These are phyloP conservation scores for Cyprinella venusta DNA, from an alignment of 2,797 vertebrate species.

Conservation along the genomic window DNA sequence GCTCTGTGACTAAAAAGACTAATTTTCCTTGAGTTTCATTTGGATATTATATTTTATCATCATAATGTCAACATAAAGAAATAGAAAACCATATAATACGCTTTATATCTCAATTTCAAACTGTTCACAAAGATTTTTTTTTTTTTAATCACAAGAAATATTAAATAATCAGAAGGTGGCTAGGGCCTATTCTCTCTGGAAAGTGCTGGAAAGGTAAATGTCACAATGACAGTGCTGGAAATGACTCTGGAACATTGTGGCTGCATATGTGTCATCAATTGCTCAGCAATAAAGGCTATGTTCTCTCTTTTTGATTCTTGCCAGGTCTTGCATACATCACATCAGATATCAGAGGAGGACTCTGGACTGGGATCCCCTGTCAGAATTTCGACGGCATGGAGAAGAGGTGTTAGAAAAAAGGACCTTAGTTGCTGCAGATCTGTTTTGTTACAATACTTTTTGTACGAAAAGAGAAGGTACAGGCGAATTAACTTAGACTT, in stretches of 20 bases:
- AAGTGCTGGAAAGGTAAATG: neutral
- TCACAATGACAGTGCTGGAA: constrained; percentile 22
- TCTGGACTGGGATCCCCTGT: neutral
- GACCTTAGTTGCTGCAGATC: neutral
- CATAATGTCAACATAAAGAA: neutral
- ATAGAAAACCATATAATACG: neutral
- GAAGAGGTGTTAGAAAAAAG: neutral
- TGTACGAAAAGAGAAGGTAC: neutral
- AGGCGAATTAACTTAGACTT: neutral
- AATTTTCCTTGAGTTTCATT: neutral
- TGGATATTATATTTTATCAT: neutral
- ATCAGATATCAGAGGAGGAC: neutral
- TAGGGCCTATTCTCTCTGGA: neutral
- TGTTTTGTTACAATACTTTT: neutral
- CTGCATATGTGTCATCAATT: neutral
- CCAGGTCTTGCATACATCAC: neutral
- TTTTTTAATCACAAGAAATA: neutral
- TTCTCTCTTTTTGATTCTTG: constrained; percentile 1
- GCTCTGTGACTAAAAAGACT: neutral
- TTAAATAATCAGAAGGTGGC: neutral
- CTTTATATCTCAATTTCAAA: neutral
- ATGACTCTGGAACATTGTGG: neutral
- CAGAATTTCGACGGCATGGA: neutral
- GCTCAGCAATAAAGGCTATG: neutral
- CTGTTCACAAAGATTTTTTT: neutral